These are phyloP conservation scores for Chaetodon trifasciatus DNA, from an alignment of 2,797 vertebrate genomes.

Conservation along the genomic window DNA sequence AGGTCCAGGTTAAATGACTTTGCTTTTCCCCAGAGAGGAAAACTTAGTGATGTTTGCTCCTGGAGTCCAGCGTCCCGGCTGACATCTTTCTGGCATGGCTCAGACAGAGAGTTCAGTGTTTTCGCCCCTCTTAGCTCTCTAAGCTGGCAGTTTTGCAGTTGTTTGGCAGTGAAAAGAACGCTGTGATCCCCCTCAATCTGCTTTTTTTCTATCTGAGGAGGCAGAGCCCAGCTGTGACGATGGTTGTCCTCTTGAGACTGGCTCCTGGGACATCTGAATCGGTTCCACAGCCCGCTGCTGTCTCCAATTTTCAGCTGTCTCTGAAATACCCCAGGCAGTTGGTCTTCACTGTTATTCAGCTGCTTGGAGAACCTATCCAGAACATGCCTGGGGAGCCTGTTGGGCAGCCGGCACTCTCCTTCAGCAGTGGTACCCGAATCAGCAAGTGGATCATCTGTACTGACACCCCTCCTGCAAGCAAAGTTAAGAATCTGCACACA, in stretches of 20 bases:
- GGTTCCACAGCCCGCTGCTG: conserved; percentile 70
- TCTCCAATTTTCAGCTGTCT: conserved; percentile 78
- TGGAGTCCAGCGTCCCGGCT: conserved; percentile 58
- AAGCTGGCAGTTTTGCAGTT: conserved; percentile 83
- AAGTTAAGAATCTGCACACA: conserved; percentile 89
- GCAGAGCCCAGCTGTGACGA: conserved; percentile 71
- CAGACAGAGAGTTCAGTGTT: conserved; percentile 70
- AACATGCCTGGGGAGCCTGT: conserved; percentile 81
- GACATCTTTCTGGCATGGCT: conserved; percentile 75
- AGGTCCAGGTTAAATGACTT: conserved; percentile 86
- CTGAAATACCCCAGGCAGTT: conserved; percentile 83
- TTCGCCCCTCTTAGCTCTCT: conserved; percentile 70
- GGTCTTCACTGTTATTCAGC: conserved; percentile 74
- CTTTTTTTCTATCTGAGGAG: conserved; percentile 73
- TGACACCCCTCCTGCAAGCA: conserved; percentile 62
- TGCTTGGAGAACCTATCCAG: conserved; percentile 85
- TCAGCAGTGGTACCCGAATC: conserved; percentile 56
- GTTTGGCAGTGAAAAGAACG: conserved; percentile 79
- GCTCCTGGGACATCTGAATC: conserved; percentile 75
- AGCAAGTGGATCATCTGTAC: conserved; percentile 61
- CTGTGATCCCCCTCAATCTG: conserved; percentile 71
- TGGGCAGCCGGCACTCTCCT: conserved; percentile 74
- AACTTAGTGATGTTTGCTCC: conserved; percentile 59
- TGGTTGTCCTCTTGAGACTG: conserved; percentile 78
- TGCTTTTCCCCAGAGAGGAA: conserved; percentile 82